Base-by-base conservation (phyloP, 2,888 invertebrate genomes). In the Eupithecia inturbata region DNA sequence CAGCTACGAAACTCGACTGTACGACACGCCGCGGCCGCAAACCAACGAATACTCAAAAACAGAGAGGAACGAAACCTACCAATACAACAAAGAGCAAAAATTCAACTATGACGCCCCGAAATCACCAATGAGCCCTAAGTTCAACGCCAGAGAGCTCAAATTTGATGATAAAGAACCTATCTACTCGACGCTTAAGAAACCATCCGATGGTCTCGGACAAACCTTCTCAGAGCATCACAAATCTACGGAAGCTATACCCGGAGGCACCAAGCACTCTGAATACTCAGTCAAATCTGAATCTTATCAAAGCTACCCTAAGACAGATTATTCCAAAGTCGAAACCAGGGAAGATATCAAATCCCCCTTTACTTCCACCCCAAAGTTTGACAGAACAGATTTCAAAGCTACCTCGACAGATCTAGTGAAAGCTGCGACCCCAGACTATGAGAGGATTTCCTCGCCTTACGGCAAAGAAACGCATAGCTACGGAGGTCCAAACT, bases 1-100 rank as follows among this genome's bases (percentile, higher is more conserved):
- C 89, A 95, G 95, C 82, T 95, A 95, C 87, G 95, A 95, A 85
- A 95, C 95, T 1, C 90, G 95, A 53, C 88, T 93, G 68, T 95
- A 95, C 87, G 95, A 95, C 84, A 93, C 95, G 6, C 94, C 95
- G 78, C 91, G 94, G 33, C 91, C 92, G 22, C 75, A 75, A 12
- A 63, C 87, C 73, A 86, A 88, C 85, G 92, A 92, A 70, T 89
- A 88, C 83, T 81, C 84, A 66, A 92, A 89, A 78, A 85, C 88
- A 19, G 91, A 92, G 73, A 88, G 92, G 60, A 88, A 88, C 69
- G 91, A 92, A 45, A 86, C 81, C 57, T 88, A 88, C 77, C 84
- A 86, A 14, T 87, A 83, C 74, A 84, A 75, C 68, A 88, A 87
- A 62, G 92, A 94, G 19, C 89, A 91, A 31, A 91, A 88, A 57